These are phyloP conservation scores for Agonopterix alstromeriana DNA, from an alignment of 2,888 invertebrate genomes.

Conservation along the genomic window DNA sequence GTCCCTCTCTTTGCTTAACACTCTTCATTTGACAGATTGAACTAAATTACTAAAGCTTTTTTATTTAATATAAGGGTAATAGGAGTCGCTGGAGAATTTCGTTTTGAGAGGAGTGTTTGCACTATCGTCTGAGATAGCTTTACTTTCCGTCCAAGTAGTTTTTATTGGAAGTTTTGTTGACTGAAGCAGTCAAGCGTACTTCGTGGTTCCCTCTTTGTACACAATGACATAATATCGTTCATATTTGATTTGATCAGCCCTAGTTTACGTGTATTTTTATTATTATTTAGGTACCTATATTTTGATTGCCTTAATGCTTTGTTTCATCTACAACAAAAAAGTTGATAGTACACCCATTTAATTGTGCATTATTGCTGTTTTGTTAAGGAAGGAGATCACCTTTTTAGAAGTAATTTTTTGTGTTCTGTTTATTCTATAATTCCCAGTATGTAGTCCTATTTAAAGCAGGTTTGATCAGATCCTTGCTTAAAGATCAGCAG, in stretches of 20 bases:
- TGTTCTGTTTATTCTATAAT: too few species aligned
- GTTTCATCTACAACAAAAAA: neutral
- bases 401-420: too few species aligned
- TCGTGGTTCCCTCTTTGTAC: slow-evolving; percentile 46
- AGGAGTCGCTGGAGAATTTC: slow-evolving; percentile 45
- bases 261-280: slow-evolving; percentile 32
- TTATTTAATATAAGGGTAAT: slow-evolving; percentile 71
- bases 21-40: slow-evolving; percentile 73
- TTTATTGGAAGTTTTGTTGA: slow-evolving; percentile 68
- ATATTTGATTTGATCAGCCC: slow-evolving; percentile 57
- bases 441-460: too few species aligned
- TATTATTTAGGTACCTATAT: neutral
- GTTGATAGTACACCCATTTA: neutral
- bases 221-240: slow-evolving; percentile 60
- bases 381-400: too few species aligned
- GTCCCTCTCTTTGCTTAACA: slow-evolving; percentile 70
- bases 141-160: slow-evolving; percentile 53
- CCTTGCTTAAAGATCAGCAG: neutral
- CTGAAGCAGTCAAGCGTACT: slow-evolving; percentile 43
- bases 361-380: too few species aligned
- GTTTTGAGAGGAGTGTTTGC: slow-evolving; percentile 42
- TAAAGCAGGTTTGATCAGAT: slow-evolving; percentile 7
- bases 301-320: neutral
- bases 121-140: slow-evolving; percentile 25
- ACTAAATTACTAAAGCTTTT: slow-evolving; percentile 43